Evolutionary conservation across 2,797 vertebrate genomes (phyloP).

Genomic region (Enoplosus armatus): DNA sequence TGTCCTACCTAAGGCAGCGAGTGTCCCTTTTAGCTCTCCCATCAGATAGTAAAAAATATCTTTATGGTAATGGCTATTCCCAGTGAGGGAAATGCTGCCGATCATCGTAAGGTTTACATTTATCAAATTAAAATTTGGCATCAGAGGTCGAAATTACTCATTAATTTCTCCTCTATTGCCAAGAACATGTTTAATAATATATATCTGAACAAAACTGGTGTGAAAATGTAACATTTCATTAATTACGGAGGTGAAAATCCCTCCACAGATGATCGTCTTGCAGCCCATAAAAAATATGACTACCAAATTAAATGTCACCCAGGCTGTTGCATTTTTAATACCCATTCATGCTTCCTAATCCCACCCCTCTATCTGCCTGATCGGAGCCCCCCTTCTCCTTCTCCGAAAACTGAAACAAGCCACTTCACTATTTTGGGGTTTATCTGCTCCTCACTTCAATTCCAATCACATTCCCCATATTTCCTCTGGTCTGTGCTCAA

Average conservation of each 20-base stretch:
- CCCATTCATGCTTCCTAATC: constrained; percentile 52
- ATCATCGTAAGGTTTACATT: constrained; percentile 19
- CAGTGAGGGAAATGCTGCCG: constrained; percentile 2
- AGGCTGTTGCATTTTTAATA: constrained; percentile 75
- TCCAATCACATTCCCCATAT: constrained; percentile 55
- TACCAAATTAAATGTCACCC: constrained; percentile 73
- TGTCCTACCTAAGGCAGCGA: background rate
- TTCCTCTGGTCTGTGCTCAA: constrained; percentile 40
- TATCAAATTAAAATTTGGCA: constrained; percentile 27
- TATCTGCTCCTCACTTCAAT: constrained; percentile 37
- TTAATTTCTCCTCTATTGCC: constrained; percentile 16
- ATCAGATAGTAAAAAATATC: constrained; percentile 10
- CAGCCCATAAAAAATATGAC: constrained; percentile 39
- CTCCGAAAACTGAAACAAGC: constrained; percentile 45
- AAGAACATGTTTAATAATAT: constrained; percentile 50
- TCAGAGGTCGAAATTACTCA: constrained; percentile 27
- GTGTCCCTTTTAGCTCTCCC: background rate
- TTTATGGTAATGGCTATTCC: background rate
- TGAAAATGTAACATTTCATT: constrained; percentile 60
- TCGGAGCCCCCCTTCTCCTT: constrained; percentile 15
- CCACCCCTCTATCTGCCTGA: constrained; percentile 47
- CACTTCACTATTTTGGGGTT: constrained; percentile 40
- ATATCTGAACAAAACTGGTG: constrained; percentile 51
- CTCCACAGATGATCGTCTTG: constrained; percentile 25
- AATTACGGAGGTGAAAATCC: constrained; percentile 44